Evolutionary conservation across 53 echinoderm and acorn worm genomes (phyloP).

Genomic region (Stichopus horrens): DNA sequence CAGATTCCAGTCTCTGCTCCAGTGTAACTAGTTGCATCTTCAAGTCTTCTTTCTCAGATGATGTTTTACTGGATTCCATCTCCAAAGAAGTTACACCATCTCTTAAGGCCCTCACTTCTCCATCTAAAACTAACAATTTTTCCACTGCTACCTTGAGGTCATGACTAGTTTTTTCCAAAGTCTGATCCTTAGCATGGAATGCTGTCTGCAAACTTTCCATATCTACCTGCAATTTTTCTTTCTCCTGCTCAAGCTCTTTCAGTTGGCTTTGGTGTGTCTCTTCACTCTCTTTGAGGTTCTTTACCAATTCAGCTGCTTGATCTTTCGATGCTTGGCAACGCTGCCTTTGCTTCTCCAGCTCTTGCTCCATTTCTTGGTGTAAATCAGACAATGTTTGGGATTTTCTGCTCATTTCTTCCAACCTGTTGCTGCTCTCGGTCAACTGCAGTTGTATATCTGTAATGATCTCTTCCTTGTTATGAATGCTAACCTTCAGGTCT

Average conservation of each 20-base stretch:
- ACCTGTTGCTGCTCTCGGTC: background rate
- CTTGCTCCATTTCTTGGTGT: conserved; percentile 27
- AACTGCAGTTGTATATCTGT: conserved; percentile 2
- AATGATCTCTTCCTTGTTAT: background rate
- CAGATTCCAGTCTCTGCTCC: background rate
- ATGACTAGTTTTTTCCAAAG: conserved; percentile 36
- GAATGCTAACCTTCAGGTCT: background rate
- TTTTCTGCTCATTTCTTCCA: conserved; percentile 23
- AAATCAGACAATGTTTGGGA: conserved; percentile 3
- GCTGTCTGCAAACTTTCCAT: conserved; percentile 71
- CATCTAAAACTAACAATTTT: conserved; percentile 31
- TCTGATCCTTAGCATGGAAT: conserved; percentile 58
- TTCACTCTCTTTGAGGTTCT: conserved; percentile 47
- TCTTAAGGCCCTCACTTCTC: conserved; percentile 17
- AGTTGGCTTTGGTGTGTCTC: conserved; percentile 46
- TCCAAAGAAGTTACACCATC: background rate
- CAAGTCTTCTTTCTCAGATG: conserved; percentile 17
- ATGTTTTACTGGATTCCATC: conserved; percentile 3
- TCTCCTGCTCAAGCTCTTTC: conserved; percentile 51
- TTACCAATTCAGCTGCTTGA: conserved; percentile 45
- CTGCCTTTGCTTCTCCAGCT: conserved; percentile 39
- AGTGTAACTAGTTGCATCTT: conserved; percentile 5
- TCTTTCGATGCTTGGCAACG: conserved; percentile 37
- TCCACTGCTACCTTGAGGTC: conserved; percentile 35
- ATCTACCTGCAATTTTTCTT: conserved; percentile 51